Percentiles rank a stretch among this genome's conserved stretches.
These are phyloP conservation scores for Grallaria varia DNA, from an alignment of 2,113 vertebrate species.

Conservation along the genomic window DNA sequence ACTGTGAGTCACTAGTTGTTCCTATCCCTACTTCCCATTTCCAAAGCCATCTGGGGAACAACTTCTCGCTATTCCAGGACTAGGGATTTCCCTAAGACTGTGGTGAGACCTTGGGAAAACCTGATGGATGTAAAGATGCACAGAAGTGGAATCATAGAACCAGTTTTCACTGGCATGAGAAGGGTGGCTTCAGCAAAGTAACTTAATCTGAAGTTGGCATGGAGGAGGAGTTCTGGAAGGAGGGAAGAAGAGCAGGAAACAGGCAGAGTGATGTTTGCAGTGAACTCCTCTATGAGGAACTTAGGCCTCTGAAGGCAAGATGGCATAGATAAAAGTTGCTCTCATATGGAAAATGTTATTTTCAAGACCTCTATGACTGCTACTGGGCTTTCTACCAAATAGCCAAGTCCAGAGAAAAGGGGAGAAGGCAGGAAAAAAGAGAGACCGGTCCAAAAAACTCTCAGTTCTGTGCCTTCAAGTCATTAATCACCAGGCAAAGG, in stretches of 20 bases:
- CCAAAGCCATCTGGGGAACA: neutral
- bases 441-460: neutral
- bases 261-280: neutral
- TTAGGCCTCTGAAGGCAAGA: neutral
- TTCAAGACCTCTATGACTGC: neutral
- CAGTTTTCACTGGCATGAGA: neutral
- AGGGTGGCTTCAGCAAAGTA: neutral
- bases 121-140: neutral
- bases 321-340: neutral
- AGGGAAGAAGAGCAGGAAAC: neutral
- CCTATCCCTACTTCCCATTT: neutral
- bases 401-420: neutral
- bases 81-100: neutral
- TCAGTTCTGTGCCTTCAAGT: neutral
- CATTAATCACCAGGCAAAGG: neutral
- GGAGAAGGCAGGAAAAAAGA: neutral
- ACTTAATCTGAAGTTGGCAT: neutral
- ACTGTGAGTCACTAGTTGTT: neutral
- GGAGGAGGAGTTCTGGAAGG: neutral
- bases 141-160: neutral
- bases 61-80: neutral
- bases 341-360: neutral
- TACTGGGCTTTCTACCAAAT: neutral
- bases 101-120: neutral
- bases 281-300: neutral